Base-by-base conservation (phyloP, 2,797 vertebrate species). In the Dermochelys coriacea region DNA sequence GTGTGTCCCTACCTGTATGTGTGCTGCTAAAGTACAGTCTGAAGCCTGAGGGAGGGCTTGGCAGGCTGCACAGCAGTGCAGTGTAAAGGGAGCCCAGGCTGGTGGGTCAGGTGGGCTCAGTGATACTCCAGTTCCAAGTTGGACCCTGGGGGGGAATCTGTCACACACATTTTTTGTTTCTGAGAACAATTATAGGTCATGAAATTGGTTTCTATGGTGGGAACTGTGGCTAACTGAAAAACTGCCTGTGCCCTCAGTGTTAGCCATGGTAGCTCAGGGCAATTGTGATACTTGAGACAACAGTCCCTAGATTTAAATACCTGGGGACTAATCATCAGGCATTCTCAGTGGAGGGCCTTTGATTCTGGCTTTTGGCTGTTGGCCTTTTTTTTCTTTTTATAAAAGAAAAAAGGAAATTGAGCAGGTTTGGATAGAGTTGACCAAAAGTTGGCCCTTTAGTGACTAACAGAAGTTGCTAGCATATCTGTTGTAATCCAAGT, bases 351-450 rank as follows among this genome's bases (percentile, higher is more conserved):
- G 78, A 92, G 7, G 27, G 88, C 84, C 55, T 95, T 88, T 27
- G 55, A 78, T n/a, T 64, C 16, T 79, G 49, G 92, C 74, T 85
- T 49, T 64, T 49, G 15, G 25, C 64, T 84, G 16, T 45, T 85
- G 6, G 9, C 34, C 8, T 57, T 34, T 57, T 84, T 34, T 87
- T 82, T 18, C 57, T 94, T 71, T 80, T 90, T 61, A 41, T 31
- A 89, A 19, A 87, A 90, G 7, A 47, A 88, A 96, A 84, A 85
- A 12, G n/a, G 54, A 59, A 11, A 80, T 61, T 74, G 18, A 12
- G 34, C 83, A 89, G 21, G n/a, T 94, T 54, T 88, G 80, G 34
- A 52, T 61, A 47, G 3, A 8, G 64, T 77, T 94, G 94, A 96
- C 74, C 84, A 34, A 77, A 93, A 74, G 12, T 12, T 85, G 93